Evolutionary conservation across 2,797 vertebrate species (phyloP), one percentile per base, ranked within the genome.

Genomic region (Darevskia nairensis): DNA sequence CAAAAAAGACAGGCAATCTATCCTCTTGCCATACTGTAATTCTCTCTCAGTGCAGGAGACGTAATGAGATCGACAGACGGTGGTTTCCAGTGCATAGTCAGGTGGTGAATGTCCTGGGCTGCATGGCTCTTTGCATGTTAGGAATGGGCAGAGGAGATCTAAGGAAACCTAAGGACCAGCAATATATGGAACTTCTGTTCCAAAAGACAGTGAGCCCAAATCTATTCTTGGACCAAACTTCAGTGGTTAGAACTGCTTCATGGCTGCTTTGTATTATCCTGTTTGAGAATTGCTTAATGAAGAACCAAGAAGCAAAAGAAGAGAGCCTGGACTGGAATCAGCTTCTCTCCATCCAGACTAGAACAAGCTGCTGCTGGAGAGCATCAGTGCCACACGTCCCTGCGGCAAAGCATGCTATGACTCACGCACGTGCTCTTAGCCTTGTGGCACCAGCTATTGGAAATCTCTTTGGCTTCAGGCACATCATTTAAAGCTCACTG

Each of bases 1-100:
- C 80, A 88, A 90, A 86, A 55, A 3, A 74, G 86, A 88, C 21
- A 94, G 89, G 75, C 87, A 86, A 86, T 78, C 66, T 50, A 21
- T 93, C 83, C 90, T 89, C 82, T 81, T 84, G 88, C 77, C 25
- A 4, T 3, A 23, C 39, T 87, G 19, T 55, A 90, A 94, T 94
- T 92, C 84, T 93, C 85, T 91, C 89, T 89, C 88, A 91, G 4
- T 3, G 3, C 88, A 86, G 71, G 29, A 77, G 79, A 85, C 82
- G 64, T 77, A 79, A 72, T 27, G 9, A 50, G 89, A 35, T 3
- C 64, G 88, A 84, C 86, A 84, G 89, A 84, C 71, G 84, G 77
- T 21, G 29, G 81, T 55, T 93, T 84, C 0, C 9, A 82, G 82
- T 0, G 2, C 19, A 80, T 1, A 0, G 61, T 72, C 66, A 85